These are phyloP conservation scores for human (Homo sapiens) DNA, from an alignment of 2,113 vertebrate species.

Conservation along the genomic window DNA sequence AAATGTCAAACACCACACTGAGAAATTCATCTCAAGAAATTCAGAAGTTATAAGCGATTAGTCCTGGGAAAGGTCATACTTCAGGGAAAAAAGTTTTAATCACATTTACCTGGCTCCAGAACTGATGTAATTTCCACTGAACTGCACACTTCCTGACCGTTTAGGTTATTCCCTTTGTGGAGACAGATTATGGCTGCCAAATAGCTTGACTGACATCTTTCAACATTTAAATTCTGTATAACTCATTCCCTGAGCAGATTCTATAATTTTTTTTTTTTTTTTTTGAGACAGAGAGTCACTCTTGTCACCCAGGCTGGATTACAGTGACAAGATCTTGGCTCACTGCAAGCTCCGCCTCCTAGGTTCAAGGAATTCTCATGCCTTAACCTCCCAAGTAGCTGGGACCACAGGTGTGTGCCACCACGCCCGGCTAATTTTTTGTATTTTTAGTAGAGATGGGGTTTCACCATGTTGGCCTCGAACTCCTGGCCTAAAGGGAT, in stretches of 20 bases:
- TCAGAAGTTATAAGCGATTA: not conserved
- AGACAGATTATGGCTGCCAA: not conserved
- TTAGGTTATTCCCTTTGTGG: not conserved
- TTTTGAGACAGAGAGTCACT: too few species aligned
- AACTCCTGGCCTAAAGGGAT: too few species aligned
- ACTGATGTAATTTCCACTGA: not conserved
- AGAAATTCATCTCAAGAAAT: slow-evolving; percentile 4
- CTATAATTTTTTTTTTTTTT: not conserved
- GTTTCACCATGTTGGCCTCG: too few species aligned
- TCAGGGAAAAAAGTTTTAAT: not conserved
- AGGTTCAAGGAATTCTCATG: too few species aligned
- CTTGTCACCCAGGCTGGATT: too few species aligned
- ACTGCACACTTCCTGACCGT: not conserved
- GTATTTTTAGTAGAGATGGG: too few species aligned
- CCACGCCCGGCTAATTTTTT: too few species aligned
- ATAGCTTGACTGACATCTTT: not conserved
- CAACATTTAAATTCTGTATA: not conserved
- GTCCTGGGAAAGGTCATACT: not conserved
- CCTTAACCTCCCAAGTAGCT: too few species aligned
- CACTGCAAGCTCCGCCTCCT: too few species aligned
- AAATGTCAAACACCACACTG: not conserved
- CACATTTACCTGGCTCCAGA: not conserved
- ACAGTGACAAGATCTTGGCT: too few species aligned
- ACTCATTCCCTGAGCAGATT: not conserved
- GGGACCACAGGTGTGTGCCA: too few species aligned